These are phyloP conservation scores for Eumaeus atala DNA, from an alignment of 1,140 invertebrate species.

Conservation along the genomic window DNA sequence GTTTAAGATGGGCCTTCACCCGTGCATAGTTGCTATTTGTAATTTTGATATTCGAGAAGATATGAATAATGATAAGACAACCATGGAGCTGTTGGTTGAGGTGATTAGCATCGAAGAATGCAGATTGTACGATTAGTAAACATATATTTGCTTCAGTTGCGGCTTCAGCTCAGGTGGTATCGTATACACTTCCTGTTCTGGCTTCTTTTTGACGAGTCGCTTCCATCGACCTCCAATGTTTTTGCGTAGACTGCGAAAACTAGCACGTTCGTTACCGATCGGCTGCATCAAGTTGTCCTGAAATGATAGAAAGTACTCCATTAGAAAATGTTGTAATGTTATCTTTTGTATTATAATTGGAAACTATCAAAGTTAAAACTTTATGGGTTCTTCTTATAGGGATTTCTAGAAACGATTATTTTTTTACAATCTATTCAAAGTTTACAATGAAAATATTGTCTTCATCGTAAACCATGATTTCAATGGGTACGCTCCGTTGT, in stretches of 20 bases:
- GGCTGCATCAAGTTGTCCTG: conserved; percentile 85
- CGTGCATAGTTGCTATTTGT: conserved; percentile 36
- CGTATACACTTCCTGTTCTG: conserved; percentile 84
- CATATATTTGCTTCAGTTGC: conserved; percentile 91
- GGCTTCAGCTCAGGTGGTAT: conserved; percentile 90
- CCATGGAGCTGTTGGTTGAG: conserved; percentile 46
- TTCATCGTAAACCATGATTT: conserved; percentile 33
- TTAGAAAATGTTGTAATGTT: conserved; percentile 9
- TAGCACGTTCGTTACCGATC: conserved; percentile 80
- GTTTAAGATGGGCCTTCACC: conserved; percentile 46
- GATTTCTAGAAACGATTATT: background rate
- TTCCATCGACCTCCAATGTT: conserved; percentile 88
- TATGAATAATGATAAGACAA: conserved; percentile 37
- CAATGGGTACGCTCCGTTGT: conserved; percentile 39
- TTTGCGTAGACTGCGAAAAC: conserved; percentile 86
- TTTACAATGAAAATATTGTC: conserved; percentile 1
- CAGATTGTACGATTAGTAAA: conserved; percentile 79
- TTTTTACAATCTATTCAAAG: background rate
- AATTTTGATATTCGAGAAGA: conserved; percentile 60
- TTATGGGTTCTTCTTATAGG: no score
- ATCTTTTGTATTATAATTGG: no score
- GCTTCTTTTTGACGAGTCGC: conserved; percentile 86
- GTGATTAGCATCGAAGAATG: conserved; percentile 52
- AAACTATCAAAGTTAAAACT: no score
- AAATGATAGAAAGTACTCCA: conserved; percentile 60